phyloP scores from a whole-genome alignment of 2,888 invertebrate species.

The Coenonympha glycerion region DNA sequence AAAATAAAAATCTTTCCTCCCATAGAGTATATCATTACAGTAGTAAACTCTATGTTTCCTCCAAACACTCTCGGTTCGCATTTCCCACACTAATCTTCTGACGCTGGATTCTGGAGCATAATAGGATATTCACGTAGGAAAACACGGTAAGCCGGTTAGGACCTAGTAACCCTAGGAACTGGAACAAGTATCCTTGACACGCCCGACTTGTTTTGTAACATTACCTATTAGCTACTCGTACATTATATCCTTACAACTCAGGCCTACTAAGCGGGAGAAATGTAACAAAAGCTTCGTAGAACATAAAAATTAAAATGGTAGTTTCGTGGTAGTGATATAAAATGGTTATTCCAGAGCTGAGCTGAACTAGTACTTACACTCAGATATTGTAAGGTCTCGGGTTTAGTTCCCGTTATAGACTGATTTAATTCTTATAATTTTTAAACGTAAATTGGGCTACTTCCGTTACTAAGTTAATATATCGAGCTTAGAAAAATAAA shows the following conservation, averaged over 20 bases:
- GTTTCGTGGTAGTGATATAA: too few species aligned
- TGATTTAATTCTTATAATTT: too few species aligned
- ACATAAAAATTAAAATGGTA: too few species aligned
- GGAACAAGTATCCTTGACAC: conserved; percentile 23
- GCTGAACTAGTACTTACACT: too few species aligned
- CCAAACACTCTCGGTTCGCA: background rate
- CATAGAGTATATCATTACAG: background rate
- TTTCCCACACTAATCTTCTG: conserved; percentile 4
- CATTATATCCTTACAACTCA: conserved; percentile 2
- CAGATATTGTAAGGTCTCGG: too few species aligned
- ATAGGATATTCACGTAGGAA: conserved; percentile 7
- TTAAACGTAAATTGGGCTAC: too few species aligned
- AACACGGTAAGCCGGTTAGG: conserved; percentile 13
- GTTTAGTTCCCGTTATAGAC: too few species aligned
- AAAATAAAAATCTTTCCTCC: too few species aligned
- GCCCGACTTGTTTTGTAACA: conserved; percentile 16
- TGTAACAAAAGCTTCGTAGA: background rate
- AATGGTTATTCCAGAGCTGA: too few species aligned
- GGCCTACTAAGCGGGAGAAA: background rate
- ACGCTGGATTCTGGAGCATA: conserved; percentile 5
- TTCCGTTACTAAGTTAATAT: too few species aligned
- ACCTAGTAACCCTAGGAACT: conserved; percentile 18
- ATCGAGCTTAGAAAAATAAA: too few species aligned
- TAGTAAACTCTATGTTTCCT: background rate
- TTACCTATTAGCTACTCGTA: conserved; percentile 10